These are phyloP conservation scores for Drosophila gunungcola DNA, from an alignment of 1,140 invertebrate species.

Conservation along the genomic window DNA sequence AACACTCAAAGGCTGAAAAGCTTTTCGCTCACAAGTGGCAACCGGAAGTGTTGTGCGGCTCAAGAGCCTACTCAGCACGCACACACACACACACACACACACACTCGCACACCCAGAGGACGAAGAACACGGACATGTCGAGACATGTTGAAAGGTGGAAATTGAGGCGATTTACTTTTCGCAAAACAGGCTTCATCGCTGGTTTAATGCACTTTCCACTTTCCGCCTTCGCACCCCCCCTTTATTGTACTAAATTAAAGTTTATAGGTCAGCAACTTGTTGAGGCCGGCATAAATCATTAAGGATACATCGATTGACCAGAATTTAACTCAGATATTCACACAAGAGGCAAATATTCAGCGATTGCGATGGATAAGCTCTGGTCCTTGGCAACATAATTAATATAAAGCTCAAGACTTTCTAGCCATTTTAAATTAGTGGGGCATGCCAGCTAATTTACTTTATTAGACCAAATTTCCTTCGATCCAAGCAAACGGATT, in stretches of 20 bases:
- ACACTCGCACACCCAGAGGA: slow-evolving; percentile 2
- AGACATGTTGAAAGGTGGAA: slow-evolving; percentile 82
- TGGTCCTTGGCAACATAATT: not conserved
- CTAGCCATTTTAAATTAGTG: not conserved
- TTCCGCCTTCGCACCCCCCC: not conserved
- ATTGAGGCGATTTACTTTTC: slow-evolving; percentile 76
- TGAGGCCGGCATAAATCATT: not conserved
- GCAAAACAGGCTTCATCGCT: slow-evolving; percentile 52
- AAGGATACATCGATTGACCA: too few relatives aligned
- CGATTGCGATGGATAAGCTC: too few relatives aligned
- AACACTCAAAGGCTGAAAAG: slow-evolving; percentile 76
- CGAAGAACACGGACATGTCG: slow-evolving; percentile 41
- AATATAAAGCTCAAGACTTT: too few relatives aligned
- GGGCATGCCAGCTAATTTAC: slow-evolving; percentile 15
- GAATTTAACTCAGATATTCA: not conserved
- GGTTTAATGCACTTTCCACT: slow-evolving; percentile 40
- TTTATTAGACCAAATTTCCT: slow-evolving; percentile 21
- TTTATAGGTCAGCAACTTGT: slow-evolving; percentile 2
- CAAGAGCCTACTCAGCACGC: slow-evolving; percentile 72
- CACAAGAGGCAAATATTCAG: too few relatives aligned
- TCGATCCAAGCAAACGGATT: slow-evolving; percentile 43
- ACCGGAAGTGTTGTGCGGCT: slow-evolving; percentile 81
- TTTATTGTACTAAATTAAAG: not conserved
- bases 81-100: slow-evolving; percentile 36
- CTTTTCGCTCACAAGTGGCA: slow-evolving; percentile 79